Evolutionary conservation across 1,140 invertebrate genomes (phyloP).

Genomic region (Spodoptera frugiperda): DNA sequence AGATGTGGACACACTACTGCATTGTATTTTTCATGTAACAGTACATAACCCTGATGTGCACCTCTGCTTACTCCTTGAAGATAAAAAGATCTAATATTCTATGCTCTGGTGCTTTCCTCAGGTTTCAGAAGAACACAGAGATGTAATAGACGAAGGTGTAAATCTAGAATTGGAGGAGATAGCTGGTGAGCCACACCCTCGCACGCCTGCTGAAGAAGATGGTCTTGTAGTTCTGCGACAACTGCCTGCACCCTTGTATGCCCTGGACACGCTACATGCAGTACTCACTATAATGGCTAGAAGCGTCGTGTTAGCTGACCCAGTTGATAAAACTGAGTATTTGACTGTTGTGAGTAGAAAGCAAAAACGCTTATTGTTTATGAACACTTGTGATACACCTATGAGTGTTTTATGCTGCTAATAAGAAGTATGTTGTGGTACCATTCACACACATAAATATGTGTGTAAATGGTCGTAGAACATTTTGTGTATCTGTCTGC

Average conservation of each 20-base stretch:
- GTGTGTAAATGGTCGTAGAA: no score
- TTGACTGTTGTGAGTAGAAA: constrained; percentile 62
- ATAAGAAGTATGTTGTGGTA: no score
- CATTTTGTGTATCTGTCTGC: no score
- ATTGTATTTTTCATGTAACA: no score
- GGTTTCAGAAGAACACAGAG: constrained; percentile 59
- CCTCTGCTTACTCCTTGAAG: no score
- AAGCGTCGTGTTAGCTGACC: constrained; percentile 61
- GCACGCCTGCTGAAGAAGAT: constrained; percentile 59
- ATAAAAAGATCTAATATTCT: no score
- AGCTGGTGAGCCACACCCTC: constrained; percentile 47
- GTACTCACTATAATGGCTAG: constrained; percentile 68
- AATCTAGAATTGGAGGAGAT: constrained; percentile 69
- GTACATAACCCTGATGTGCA: no score
- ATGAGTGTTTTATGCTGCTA: no score
- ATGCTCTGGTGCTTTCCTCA: constrained; percentile 9
- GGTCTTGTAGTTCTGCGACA: constrained; percentile 67
- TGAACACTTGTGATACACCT: no score
- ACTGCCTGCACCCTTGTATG: constrained; percentile 71
- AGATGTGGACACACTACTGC: no score
- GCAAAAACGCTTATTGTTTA: no score
- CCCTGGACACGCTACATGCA: constrained; percentile 66
- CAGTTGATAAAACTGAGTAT: constrained; percentile 57
- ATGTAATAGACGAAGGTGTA: constrained; percentile 59
- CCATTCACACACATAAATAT: no score